Evolutionary conservation across 2,888 invertebrate genomes (phyloP).

Genomic region (Drosophila siamana): DNA sequence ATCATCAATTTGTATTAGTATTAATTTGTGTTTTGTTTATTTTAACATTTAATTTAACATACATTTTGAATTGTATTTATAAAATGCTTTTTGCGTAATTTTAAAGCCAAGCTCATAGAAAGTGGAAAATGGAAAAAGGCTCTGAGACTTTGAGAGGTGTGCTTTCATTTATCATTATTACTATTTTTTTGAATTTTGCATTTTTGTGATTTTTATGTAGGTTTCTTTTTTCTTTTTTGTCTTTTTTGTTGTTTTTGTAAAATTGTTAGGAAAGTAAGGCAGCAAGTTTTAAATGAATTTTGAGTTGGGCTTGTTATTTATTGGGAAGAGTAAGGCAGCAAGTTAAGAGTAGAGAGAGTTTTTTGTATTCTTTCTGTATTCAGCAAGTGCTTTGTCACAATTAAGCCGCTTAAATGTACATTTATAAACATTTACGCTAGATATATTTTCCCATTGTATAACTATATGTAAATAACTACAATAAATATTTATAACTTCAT

Average conservation of each 20-base stretch:
- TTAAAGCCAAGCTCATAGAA: constrained; percentile 70
- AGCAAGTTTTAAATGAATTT: constrained; percentile 72
- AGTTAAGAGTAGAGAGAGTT: constrained; percentile 68
- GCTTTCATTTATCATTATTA: constrained; percentile 14
- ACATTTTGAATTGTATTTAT: constrained; percentile 37
- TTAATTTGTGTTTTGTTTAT: constrained; percentile 22
- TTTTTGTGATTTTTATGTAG: neutral
- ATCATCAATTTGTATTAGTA: constrained; percentile 55
- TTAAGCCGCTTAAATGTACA: constrained; percentile 71
- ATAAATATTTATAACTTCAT: constrained; percentile 55
- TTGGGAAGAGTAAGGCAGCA: constrained; percentile 71
- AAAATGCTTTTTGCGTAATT: constrained; percentile 58
- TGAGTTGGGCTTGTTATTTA: constrained; percentile 49
- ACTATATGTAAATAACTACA: constrained; percentile 59
- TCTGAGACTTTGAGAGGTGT: constrained; percentile 56
- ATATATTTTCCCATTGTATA: constrained; percentile 68
- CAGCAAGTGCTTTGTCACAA: constrained; percentile 78
- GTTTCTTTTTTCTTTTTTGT: neutral
- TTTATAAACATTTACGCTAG: constrained; percentile 67
- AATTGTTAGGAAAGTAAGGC: constrained; percentile 73
- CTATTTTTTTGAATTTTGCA: neutral
- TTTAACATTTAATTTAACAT: constrained; percentile 64
- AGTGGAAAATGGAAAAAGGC: constrained; percentile 68
- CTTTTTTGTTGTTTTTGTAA: constrained; percentile 33
- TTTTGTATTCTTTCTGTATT: constrained; percentile 49